phyloP scores from a whole-genome alignment of 2,888 invertebrate species.

The Neoaliturus tenellus region DNA sequence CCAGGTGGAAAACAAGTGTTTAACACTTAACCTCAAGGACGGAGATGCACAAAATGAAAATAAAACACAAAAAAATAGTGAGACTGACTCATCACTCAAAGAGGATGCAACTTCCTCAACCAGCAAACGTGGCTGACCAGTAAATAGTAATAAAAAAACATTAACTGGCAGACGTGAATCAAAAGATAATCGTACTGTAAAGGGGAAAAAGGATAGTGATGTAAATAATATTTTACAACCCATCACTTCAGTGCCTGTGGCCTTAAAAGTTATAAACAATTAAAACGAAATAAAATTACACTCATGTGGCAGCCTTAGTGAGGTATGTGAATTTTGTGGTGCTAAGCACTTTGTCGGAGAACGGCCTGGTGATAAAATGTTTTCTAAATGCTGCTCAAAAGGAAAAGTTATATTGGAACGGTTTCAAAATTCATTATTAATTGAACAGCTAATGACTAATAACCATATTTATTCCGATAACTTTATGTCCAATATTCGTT shows the following conservation, averaged over 20 bases:
- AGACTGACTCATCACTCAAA: too few relatives aligned
- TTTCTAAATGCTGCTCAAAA: conserved; percentile 24
- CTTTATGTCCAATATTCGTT: conserved; percentile 16
- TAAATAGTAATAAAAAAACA: not conserved
- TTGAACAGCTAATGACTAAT: conserved; percentile 10
- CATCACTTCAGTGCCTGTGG: not conserved
- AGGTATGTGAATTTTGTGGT: conserved; percentile 13
- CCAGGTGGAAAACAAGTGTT: too few relatives aligned
- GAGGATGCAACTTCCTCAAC: too few relatives aligned
- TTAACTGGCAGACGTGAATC: not conserved
- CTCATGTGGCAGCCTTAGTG: conserved; percentile 18
- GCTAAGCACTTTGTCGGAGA: conserved; percentile 27
- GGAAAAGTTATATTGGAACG: conserved; percentile 2
- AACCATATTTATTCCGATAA: conserved; percentile 8
- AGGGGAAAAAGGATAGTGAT: not conserved
- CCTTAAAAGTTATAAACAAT: conserved; percentile 18
- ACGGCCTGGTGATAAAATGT: not conserved
- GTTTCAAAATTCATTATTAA: not conserved
- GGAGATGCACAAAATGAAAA: too few relatives aligned
- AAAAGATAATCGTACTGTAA: not conserved
- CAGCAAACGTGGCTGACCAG: too few relatives aligned
- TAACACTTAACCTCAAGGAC: too few relatives aligned
- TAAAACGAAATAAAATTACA: conserved; percentile 1
- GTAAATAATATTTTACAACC: not conserved
- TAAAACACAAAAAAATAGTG: too few relatives aligned